Evolutionary conservation across 1,140 invertebrate genomes (phyloP).

Genomic region (Pseudomyrmex flavicornis): DNA sequence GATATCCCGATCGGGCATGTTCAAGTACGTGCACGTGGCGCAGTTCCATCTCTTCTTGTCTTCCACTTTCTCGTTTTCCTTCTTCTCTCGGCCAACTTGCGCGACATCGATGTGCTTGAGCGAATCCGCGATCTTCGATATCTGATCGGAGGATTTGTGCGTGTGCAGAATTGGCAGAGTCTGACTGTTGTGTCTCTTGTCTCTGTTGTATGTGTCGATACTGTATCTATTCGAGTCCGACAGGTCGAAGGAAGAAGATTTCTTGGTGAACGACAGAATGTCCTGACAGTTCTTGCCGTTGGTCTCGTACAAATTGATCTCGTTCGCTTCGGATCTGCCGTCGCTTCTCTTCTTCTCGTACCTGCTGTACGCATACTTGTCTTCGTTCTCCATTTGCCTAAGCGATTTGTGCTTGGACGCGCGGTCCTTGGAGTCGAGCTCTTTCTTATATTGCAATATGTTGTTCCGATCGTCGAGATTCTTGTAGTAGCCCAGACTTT

Average conservation of each 20-base stretch:
- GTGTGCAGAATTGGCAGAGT: slow-evolving; percentile 66
- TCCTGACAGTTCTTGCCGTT: slow-evolving; percentile 65
- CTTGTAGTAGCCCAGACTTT: slow-evolving; percentile 90
- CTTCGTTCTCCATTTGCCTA: slow-evolving; percentile 63
- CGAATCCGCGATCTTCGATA: slow-evolving; percentile 64
- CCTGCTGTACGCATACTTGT: slow-evolving; percentile 53
- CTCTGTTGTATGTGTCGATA: slow-evolving; percentile 46
- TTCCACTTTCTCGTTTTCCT: slow-evolving; percentile 26
- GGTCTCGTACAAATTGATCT: slow-evolving; percentile 54
- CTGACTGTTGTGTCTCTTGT: slow-evolving; percentile 68
- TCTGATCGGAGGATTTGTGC: slow-evolving; percentile 64
- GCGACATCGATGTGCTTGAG: slow-evolving; percentile 55
- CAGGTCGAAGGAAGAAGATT: slow-evolving; percentile 71
- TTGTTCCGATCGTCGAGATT: slow-evolving; percentile 88
- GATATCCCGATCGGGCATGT: slow-evolving; percentile 85
- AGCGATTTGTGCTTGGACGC: slow-evolving; percentile 65
- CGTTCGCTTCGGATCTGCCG: slow-evolving; percentile 40
- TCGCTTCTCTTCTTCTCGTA: slow-evolving; percentile 64
- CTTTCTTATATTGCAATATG: slow-evolving; percentile 82
- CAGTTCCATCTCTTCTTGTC: slow-evolving; percentile 88
- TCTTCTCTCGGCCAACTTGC: slow-evolving; percentile 32
- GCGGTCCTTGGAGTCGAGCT: slow-evolving; percentile 41
- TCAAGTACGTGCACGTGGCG: slow-evolving; percentile 90
- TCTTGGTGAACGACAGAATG: slow-evolving; percentile 67
- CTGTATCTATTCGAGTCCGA: slow-evolving; percentile 69